Conservation (phyloP, 1,140 invertebrate species). For the Trichonephila clavipes region DNA sequence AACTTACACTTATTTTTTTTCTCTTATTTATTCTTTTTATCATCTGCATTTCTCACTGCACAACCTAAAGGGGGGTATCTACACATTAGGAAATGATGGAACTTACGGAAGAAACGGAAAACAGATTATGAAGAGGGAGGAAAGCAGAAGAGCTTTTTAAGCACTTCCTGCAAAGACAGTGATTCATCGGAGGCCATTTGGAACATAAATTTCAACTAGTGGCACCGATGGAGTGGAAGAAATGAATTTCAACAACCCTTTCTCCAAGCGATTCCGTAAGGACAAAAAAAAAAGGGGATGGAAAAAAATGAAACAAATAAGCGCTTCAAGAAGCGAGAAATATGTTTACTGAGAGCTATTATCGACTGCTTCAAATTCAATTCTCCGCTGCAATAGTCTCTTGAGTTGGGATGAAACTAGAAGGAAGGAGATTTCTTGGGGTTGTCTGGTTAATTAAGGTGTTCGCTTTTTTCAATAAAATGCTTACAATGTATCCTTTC, state of each 20-base stretch:
- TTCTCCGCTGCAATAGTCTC: neutral
- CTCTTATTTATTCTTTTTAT: conserved; percentile 20
- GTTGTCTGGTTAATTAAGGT: conserved; percentile 48
- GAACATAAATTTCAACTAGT: conserved; percentile 74
- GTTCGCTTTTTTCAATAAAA: neutral
- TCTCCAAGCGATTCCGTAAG: neutral
- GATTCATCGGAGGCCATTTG: conserved; percentile 68
- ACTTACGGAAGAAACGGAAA: conserved; percentile 42
- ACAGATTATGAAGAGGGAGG: conserved; percentile 59
- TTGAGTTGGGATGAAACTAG: neutral
- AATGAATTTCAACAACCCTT: conserved; percentile 43
- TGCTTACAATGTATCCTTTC: too few relatives aligned
- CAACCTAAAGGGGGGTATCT: neutral
- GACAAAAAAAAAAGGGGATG: neutral
- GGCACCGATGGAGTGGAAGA: conserved; percentile 57
- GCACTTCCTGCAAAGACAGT: conserved; percentile 55
- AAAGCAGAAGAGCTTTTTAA: conserved; percentile 33
- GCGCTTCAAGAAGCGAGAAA: conserved; percentile 12
- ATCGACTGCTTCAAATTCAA: conserved; percentile 66
- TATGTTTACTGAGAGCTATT: conserved; percentile 64
- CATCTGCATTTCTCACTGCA: conserved; percentile 17
- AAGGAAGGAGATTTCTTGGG: conserved; percentile 20
- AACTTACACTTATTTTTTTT: neutral
- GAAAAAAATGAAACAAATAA: conserved; percentile 20
- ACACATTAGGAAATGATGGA: conserved; percentile 33